Conservation (phyloP, 2,888 invertebrate genomes). For the Opisthograptis luteolata region DNA sequence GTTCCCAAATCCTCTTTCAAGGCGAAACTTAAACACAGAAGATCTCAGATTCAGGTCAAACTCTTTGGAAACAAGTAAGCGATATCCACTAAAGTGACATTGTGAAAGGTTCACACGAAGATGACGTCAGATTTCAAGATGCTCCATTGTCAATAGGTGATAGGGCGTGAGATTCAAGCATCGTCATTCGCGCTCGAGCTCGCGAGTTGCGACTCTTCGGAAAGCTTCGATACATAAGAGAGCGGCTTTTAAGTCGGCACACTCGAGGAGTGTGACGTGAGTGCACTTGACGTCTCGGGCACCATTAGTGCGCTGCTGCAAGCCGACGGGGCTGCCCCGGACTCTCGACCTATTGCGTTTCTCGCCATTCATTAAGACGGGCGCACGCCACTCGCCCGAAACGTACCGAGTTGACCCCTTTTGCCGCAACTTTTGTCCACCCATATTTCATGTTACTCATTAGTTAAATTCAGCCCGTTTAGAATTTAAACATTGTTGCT, state of each 20-base stretch:
- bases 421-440: slow-evolving; percentile 32
- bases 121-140: too few relatives aligned
- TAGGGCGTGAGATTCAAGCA: too few relatives aligned
- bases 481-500: slow-evolving; percentile 7
- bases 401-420: slow-evolving; percentile 39
- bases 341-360: slow-evolving; percentile 51
- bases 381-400: slow-evolving; percentile 26
- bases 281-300: slow-evolving; percentile 7
- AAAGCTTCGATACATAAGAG: not conserved
- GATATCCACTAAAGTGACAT: too few relatives aligned
- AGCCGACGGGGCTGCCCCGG: slow-evolving; percentile 37
- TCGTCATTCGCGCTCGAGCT: too few relatives aligned
- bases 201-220: too few relatives aligned
- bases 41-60: too few relatives aligned
- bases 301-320: slow-evolving; percentile 23
- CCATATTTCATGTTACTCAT: slow-evolving; percentile 31
- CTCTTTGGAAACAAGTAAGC: too few relatives aligned
- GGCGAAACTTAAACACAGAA: too few relatives aligned
- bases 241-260: not conserved
- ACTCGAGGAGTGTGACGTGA: not conserved
- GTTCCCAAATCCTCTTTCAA: too few relatives aligned
- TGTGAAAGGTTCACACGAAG: too few relatives aligned
- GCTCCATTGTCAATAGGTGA: too few relatives aligned
- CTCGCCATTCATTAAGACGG: slow-evolving; percentile 40
- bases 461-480: slow-evolving; percentile 32